A percentile compares a stretch with the other conserved stretches of the same genome.
phyloP scores from a whole-genome alignment of 2,888 invertebrate genomes.

The Aspidiotus rigidus region DNA sequence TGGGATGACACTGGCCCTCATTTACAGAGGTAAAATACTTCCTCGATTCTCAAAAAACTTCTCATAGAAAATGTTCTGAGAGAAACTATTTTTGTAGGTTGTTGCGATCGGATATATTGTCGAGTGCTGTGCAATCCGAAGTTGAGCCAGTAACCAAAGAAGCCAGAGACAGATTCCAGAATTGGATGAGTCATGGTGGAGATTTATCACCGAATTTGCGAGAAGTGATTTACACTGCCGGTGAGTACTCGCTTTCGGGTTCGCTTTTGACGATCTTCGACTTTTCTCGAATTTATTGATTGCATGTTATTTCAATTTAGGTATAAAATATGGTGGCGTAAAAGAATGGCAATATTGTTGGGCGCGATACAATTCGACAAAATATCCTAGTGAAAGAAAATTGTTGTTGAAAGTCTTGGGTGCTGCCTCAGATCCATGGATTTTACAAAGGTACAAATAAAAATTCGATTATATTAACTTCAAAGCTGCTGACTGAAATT shows the following conservation, averaged over 20 bases:
- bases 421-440: constrained; percentile 66
- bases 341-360: constrained; percentile 70
- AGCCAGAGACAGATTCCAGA: constrained; percentile 58
- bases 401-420: constrained; percentile 62
- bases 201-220: constrained; percentile 65
- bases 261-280: neutral
- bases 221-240: constrained; percentile 56
- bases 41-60: neutral
- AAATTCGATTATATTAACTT: neutral
- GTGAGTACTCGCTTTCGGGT: constrained; percentile 39
- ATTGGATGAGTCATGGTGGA: constrained; percentile 59
- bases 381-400: constrained; percentile 60
- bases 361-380: constrained; percentile 57
- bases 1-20: constrained; percentile 58
- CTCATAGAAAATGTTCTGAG: neutral
- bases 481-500: neutral
- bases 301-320: constrained; percentile 44
- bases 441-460: constrained; percentile 57
- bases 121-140: constrained; percentile 62
- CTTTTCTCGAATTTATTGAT: neutral
- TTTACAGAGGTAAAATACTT: constrained; percentile 50
- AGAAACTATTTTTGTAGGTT: constrained; percentile 49
- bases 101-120: constrained; percentile 60
- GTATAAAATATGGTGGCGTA: constrained; percentile 60
- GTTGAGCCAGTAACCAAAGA: constrained; percentile 59